Percentiles rank a stretch among this genome's conserved stretches.
Evolutionary conservation across 2,888 invertebrate species (phyloP).

Genomic region (Limnephilus auricula): DNA sequence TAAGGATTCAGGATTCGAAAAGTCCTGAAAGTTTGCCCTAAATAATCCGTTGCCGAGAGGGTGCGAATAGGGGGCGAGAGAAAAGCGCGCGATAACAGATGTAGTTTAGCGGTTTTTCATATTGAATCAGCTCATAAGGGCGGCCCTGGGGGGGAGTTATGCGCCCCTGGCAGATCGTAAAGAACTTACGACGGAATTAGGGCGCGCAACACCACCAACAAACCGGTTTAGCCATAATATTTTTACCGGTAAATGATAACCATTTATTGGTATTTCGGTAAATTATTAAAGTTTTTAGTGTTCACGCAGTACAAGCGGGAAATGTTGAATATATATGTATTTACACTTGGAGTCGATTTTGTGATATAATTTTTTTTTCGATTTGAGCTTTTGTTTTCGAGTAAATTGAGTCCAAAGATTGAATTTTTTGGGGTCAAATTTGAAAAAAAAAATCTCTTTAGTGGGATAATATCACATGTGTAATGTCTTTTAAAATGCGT

Average conservation of each 20-base stretch:
- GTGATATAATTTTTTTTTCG: no score
- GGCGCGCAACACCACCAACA: neutral
- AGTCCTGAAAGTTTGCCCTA: neutral
- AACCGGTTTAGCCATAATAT: neutral
- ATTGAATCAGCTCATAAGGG: slow-evolving; percentile 29
- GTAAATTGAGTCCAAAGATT: no score
- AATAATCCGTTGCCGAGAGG: neutral
- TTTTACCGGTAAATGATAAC: neutral
- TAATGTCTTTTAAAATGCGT: no score
- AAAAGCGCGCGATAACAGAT: slow-evolving; percentile 22
- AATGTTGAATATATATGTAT: no score
- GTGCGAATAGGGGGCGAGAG: neutral
- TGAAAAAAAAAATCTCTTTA: no score
- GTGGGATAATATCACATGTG: no score
- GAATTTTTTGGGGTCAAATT: no score
- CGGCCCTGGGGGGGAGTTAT: neutral
- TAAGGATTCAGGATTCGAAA: neutral
- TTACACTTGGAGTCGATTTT: no score
- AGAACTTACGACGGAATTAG: neutral
- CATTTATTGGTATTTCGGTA: neutral
- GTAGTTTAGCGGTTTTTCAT: slow-evolving; percentile 29
- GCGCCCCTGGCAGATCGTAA: neutral
- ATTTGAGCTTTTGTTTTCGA: no score
- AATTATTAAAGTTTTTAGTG: neutral
- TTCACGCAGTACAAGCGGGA: no score